A percentile compares a stretch with the other conserved stretches of the same genome.
Evolutionary conservation across 2,113 vertebrate genomes (phyloP).

Genomic region (Passer montanus): DNA sequence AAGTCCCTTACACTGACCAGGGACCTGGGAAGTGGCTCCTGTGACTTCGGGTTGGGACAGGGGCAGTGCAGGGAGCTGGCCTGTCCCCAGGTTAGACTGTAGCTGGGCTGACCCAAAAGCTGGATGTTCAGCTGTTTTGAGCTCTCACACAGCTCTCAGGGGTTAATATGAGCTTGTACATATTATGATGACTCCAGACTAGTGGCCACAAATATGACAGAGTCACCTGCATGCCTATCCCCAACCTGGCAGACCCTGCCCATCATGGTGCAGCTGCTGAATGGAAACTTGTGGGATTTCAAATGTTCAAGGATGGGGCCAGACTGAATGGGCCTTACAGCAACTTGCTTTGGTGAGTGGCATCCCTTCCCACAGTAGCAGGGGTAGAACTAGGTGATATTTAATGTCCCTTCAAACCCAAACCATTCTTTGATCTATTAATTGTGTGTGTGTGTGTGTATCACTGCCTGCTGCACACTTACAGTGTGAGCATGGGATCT

Average conservation of each 20-base stretch:
- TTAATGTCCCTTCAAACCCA: not conserved
- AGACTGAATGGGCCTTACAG: not conserved
- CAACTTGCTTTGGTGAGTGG: not conserved
- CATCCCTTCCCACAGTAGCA: not conserved
- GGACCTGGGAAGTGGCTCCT: not conserved
- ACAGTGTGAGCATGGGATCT: not conserved
- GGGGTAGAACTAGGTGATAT: not conserved
- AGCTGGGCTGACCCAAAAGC: not conserved
- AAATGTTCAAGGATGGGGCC: too few relatives aligned
- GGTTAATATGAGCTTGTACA: not conserved
- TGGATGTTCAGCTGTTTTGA: not conserved
- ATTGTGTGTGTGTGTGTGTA: not conserved
- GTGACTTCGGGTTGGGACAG: fast-evolving
- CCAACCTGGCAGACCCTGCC: not conserved
- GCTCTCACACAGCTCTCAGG: not conserved
- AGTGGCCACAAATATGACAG: not conserved
- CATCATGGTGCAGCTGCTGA: not conserved
- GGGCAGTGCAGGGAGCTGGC: not conserved
- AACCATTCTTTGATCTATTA: not conserved
- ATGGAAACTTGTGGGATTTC: not conserved
- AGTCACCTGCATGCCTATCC: not conserved
- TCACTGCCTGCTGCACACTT: not conserved
- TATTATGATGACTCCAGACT: not conserved
- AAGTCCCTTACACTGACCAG: fast-evolving
- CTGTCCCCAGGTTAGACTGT: too few relatives aligned